Conservation (phyloP, 2,797 vertebrate species). For the Sciaenops ocellatus region DNA sequence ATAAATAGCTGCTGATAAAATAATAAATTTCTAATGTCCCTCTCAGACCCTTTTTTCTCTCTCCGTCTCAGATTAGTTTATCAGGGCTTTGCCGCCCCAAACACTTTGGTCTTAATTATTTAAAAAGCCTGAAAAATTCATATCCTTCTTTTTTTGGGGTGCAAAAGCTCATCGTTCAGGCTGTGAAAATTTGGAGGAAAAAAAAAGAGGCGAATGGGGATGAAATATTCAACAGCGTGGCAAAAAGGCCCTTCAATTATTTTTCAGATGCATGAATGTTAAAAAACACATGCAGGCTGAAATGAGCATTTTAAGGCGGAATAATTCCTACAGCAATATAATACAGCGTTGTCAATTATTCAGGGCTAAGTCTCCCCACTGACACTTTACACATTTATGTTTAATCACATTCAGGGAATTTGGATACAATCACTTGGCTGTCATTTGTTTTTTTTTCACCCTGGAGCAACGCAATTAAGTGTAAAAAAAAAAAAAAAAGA, state of each 20-base stretch:
- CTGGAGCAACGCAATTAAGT: conserved; percentile 59
- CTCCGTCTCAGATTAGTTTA: conserved; percentile 80
- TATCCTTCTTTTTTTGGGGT: conserved; percentile 73
- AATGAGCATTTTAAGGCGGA: conserved; percentile 76
- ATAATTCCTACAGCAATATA: conserved; percentile 72
- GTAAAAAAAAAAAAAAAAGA: conserved; percentile 16
- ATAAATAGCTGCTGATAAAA: conserved; percentile 83
- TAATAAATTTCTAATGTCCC: conserved; percentile 83
- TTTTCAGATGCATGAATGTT: conserved; percentile 76
- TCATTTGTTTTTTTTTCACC: conserved; percentile 59
- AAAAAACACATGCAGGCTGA: conserved; percentile 72
- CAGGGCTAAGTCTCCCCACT: conserved; percentile 53
- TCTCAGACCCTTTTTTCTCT: conserved; percentile 68
- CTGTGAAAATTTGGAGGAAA: conserved; percentile 61
- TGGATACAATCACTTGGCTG: conserved; percentile 59
- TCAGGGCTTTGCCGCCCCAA: conserved; percentile 77
- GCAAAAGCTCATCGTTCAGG: conserved; percentile 77
- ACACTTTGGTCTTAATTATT: conserved; percentile 85
- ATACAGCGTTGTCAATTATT: conserved; percentile 80
- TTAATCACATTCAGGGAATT: conserved; percentile 73
- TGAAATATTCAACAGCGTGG: conserved; percentile 82
- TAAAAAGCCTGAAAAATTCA: conserved; percentile 81
- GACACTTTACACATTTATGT: conserved; percentile 72
- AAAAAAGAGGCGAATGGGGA: conserved; percentile 56
- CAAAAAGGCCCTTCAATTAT: conserved; percentile 77